Conservation (phyloP, 1,140 invertebrate genomes). For the Steinernema feltiae region DNA sequence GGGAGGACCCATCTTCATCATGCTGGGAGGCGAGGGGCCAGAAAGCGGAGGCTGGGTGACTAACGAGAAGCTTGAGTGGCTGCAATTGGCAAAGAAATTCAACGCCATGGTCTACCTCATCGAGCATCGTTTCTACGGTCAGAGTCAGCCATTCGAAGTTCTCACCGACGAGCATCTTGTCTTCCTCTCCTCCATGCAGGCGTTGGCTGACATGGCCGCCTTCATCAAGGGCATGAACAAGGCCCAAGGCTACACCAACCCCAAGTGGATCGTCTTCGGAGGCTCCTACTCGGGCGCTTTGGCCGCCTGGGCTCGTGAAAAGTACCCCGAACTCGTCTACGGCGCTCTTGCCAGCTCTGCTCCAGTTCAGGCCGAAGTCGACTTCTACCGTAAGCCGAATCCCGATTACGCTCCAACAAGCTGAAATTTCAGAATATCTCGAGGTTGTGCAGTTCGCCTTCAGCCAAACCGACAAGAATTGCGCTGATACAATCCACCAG, state of each 20-base stretch:
- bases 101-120: slow-evolving; percentile 27
- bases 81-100: slow-evolving; percentile 18
- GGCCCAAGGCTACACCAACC: background rate
- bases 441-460: slow-evolving; percentile 31
- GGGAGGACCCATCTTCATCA: slow-evolving; percentile 34
- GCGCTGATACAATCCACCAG: slow-evolving; percentile 7
- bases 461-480: background rate
- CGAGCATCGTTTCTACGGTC: slow-evolving; percentile 35
- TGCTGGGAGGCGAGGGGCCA: slow-evolving; percentile 37
- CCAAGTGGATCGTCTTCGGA: slow-evolving; percentile 39
- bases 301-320: slow-evolving; percentile 36
- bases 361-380: slow-evolving; percentile 35
- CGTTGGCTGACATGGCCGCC: slow-evolving; percentile 30
- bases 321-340: slow-evolving; percentile 34
- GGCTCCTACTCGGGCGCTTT: slow-evolving; percentile 38
- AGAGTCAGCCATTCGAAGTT: slow-evolving; percentile 25
- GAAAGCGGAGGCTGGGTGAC: slow-evolving; percentile 25
- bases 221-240: slow-evolving; percentile 28
- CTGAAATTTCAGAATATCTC: slow-evolving; percentile 21
- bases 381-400: slow-evolving; percentile 26
- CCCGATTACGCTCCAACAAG: background rate
- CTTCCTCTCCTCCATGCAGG: slow-evolving; percentile 28
- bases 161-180: slow-evolving; percentile 18
- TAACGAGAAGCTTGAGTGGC: background rate
- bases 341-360: slow-evolving; percentile 32